phyloP scores from a whole-genome alignment of 2,113 vertebrate species.

The Ivindomyrus marchei region DNA sequence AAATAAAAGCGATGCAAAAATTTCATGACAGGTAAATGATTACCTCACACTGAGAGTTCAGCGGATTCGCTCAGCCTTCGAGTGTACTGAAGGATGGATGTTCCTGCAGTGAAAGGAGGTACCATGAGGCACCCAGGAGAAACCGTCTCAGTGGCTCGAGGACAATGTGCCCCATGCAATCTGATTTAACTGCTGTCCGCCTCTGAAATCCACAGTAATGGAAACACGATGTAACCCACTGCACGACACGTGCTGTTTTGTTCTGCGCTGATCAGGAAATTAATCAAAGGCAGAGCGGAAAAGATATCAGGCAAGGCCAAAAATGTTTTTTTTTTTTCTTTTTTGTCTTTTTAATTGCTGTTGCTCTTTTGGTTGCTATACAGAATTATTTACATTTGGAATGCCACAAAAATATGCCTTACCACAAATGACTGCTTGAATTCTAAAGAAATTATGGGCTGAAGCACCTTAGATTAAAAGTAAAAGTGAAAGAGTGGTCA shows the following conservation, averaged over 20 bases:
- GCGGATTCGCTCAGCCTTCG: background rate
- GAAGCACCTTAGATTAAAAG: background rate
- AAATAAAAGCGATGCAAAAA: background rate
- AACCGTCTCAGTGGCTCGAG: background rate
- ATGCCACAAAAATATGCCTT: background rate
- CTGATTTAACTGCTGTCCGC: background rate
- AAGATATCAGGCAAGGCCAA: background rate
- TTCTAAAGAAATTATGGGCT: background rate
- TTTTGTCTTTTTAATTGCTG: background rate
- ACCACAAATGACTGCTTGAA: background rate
- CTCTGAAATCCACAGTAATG: background rate
- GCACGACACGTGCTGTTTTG: background rate
- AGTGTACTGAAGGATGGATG: background rate
- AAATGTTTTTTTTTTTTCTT: background rate
- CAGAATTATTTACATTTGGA: background rate
- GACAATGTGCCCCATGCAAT: background rate
- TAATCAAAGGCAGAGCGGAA: background rate
- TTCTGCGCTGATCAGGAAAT: background rate
- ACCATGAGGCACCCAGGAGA: background rate
- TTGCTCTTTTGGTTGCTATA: background rate
- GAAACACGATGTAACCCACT: background rate
- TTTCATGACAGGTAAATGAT: conserved; percentile 18
- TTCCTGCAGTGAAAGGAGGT: background rate
- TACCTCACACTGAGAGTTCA: background rate
- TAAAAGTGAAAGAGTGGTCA: background rate